These are phyloP conservation scores for Drosophila monieri DNA, from an alignment of 2,888 invertebrate species.

Conservation along the genomic window DNA sequence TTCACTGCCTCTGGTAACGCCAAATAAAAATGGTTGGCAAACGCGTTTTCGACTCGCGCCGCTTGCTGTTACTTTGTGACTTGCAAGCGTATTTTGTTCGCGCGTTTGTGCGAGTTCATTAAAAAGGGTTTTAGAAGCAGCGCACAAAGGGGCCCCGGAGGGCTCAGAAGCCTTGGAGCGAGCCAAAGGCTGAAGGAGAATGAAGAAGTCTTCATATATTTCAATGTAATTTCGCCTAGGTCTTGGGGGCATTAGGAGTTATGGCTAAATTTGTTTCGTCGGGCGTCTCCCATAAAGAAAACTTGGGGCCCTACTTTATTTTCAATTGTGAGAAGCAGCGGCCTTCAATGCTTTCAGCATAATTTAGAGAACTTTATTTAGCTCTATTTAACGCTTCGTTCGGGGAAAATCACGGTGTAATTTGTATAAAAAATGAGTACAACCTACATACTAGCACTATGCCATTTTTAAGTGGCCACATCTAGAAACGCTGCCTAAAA, in stretches of 20 bases:
- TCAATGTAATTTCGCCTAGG: constrained; percentile 46
- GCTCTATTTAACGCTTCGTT: background rate
- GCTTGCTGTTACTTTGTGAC: constrained; percentile 44
- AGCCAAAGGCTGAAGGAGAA: constrained; percentile 17
- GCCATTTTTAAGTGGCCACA: constrained; percentile 10
- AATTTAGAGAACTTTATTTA: background rate
- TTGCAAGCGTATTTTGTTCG: constrained; percentile 55
- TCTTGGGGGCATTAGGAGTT: constrained; percentile 37
- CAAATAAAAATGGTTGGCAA: constrained; percentile 60
- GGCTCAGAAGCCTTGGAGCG: background rate
- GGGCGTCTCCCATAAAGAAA: constrained; percentile 18
- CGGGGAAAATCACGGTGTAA: background rate
- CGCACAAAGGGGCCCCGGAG: constrained; percentile 27
- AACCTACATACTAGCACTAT: background rate
- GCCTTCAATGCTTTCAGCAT: background rate
- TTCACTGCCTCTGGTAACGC: constrained; percentile 43
- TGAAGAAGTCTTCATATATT: constrained; percentile 44
- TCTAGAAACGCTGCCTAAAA: background rate
- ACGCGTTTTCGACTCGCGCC: constrained; percentile 42
- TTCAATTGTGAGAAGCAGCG: background rate
- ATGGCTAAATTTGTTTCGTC: constrained; percentile 44
- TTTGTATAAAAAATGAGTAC: background rate
- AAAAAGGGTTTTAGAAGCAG: constrained; percentile 65
- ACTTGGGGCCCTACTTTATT: constrained; percentile 3
- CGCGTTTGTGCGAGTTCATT: constrained; percentile 69